Percentiles rank a stretch among this genome's conserved stretches.
These are phyloP conservation scores for Sturnira hondurensis DNA, from an alignment of 2,113 vertebrate species.

Conservation along the genomic window DNA sequence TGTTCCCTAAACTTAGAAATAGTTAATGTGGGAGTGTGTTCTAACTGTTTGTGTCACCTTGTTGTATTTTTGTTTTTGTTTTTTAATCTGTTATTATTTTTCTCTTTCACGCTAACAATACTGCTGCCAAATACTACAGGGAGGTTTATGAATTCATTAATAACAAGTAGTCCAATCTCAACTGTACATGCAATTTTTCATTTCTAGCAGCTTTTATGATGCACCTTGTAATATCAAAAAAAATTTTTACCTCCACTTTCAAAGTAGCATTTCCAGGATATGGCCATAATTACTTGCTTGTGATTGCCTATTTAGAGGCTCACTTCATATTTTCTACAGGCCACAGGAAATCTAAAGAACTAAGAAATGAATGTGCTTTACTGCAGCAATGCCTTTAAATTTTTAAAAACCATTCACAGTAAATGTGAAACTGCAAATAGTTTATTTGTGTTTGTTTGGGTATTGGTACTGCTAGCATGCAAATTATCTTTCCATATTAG, in stretches of 20 bases:
- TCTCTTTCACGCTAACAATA: neutral
- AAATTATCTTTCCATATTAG: constrained; percentile 63
- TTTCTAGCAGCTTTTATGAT: constrained; percentile 6
- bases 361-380: neutral
- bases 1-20: neutral
- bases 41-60: neutral
- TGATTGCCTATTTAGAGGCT: neutral
- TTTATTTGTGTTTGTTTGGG: neutral
- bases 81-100: neutral
- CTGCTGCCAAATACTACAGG: neutral
- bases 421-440: neutral
- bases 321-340: constrained; percentile 32
- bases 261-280: constrained; percentile 11
- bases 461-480: constrained; percentile 40
- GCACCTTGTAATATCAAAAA: neutral
- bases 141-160: constrained; percentile 23
- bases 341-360: accelerated
- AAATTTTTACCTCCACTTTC: neutral
- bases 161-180: neutral
- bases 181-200: neutral
- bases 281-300: constrained; percentile 2
- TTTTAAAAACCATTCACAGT: constrained; percentile 37
- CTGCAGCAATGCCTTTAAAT: neutral
- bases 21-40: neutral
- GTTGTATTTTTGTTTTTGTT: neutral